Base-by-base conservation (phyloP, 1,140 invertebrate species). In the Megathymus violae region DNA sequence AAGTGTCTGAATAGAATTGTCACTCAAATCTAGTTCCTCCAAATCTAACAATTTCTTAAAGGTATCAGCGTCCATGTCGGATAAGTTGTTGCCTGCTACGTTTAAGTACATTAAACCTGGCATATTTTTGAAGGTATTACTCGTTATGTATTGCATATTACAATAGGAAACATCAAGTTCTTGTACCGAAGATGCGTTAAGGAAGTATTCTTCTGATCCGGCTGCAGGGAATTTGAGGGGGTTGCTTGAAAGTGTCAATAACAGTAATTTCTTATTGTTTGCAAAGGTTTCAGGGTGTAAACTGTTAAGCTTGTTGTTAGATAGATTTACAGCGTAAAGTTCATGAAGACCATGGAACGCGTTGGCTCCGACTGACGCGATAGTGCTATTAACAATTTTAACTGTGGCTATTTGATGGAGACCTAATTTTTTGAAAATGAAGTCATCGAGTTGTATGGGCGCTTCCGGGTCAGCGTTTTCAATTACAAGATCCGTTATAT, bases 101-200 rank as follows among this genome's bases (percentile, higher is more conserved):
- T 94, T 94, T 10, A 96, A 91, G 67, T 93, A 95, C 50, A 93
- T 91, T 0, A 95, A 83, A 44, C 92, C 93, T 3, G 90, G 81
- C 88, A 95, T 93, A 62, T 94, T 91, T 3, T 89, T 85, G 62
- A 95, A 94, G 0, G 93, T 93, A 11, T 92, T 91, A 22, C 91
- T 92, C 1, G 92, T 91, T 17, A 95, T 80, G 60, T 92, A 92
- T 44, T 92, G 85, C 50, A 95, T 81, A 40, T 94, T 93, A 77
- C 95, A 95, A 40, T 93, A 92, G 5, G 95, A 94, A 41, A 95
- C 86, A 61, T 94, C 93, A 17, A 96, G 83, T 76, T 96, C 94
- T 61, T 93, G 93, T 13, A 95, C 92, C 19, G 92, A 93, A 1
- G 92, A 88, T 6, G 94, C 93, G 51, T 94, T 92, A 1, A 94